Conservation (phyloP, 1,140 invertebrate genomes). For the Macrotrachela quadricornifera region DNA sequence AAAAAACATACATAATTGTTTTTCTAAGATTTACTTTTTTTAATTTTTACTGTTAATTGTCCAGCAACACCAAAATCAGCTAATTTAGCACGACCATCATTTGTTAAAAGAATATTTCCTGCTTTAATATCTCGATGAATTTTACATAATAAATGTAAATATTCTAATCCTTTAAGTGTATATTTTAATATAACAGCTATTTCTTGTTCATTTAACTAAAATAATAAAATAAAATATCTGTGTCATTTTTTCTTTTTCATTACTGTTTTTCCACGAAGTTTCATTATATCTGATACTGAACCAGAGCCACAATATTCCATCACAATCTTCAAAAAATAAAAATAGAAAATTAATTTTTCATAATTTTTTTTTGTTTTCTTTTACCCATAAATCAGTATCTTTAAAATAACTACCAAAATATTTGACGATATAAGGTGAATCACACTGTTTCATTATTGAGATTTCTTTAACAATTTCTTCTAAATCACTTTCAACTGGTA, state of each 20-base stretch:
- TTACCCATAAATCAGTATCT: constrained; percentile 89
- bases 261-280: constrained; percentile 73
- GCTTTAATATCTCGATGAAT: constrained; percentile 94
- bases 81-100: constrained; percentile 86
- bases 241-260: too few relatives aligned
- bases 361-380: constrained; percentile 10
- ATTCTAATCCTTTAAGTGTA: constrained; percentile 83
- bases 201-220: constrained; percentile 61
- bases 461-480: constrained; percentile 99
- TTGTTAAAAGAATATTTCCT: constrained; percentile 90
- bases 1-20: constrained; percentile 32
- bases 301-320: constrained; percentile 99
- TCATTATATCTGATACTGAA: constrained; percentile 95
- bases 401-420: constrained; percentile 99
- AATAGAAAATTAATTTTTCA: constrained; percentile 9
- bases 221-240: too few relatives aligned
- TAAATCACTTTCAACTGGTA: constrained; percentile 91
- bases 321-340: constrained; percentile 54
- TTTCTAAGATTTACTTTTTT: too few relatives aligned
- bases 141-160: constrained; percentile 79
- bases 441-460: constrained; percentile 99
- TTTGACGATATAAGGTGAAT: constrained; percentile 91
- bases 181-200: constrained; percentile 85
- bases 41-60: constrained; percentile 47
- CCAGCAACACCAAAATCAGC: constrained; percentile 37